Percentiles rank a stretch among this genome's conserved stretches.
These are phyloP conservation scores for Erebia ligea DNA, from an alignment of 2,888 invertebrate genomes.

Conservation along the genomic window DNA sequence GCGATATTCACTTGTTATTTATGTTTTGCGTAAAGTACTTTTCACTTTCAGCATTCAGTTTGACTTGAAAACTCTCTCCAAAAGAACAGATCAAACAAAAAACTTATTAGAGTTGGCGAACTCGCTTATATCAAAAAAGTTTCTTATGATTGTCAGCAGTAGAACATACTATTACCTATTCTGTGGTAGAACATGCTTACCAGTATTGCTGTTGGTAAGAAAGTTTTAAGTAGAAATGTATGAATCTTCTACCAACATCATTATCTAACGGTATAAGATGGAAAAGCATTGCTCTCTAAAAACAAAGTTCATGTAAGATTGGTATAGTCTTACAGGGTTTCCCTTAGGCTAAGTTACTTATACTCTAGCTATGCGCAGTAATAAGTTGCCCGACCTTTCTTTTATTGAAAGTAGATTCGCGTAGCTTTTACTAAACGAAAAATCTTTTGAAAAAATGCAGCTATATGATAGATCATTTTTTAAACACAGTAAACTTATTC, in stretches of 20 bases:
- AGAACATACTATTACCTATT: background rate
- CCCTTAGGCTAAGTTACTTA: too few relatives aligned
- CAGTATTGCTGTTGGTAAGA: background rate
- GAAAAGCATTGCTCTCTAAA: background rate
- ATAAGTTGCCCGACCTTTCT: background rate
- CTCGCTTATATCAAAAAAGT: constrained; percentile 36
- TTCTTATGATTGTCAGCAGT: constrained; percentile 15
- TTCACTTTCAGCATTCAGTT: constrained; percentile 26
- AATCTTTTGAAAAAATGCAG: constrained; percentile 11
- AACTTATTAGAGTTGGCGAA: constrained; percentile 26
- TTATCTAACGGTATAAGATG: background rate
- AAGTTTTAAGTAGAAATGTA: constrained; percentile 1
- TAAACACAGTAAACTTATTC: constrained; percentile 4
- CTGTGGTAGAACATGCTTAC: background rate
- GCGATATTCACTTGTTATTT: constrained; percentile 29
- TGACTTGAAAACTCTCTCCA: constrained; percentile 21
- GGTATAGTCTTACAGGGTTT: too few relatives aligned
- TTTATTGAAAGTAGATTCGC: constrained; percentile 2
- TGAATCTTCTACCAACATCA: background rate
- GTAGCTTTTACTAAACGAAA: constrained; percentile 19
- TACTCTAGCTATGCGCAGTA: background rate
- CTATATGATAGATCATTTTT: constrained; percentile 10
- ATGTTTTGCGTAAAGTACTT: constrained; percentile 23
- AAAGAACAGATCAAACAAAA: constrained; percentile 26
- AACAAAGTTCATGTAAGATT: background rate